Evolutionary conservation across 2,888 invertebrate species (phyloP), one percentile per base, ranked within the genome.

Genomic region (Enoplolaimus lenunculus): DNA sequence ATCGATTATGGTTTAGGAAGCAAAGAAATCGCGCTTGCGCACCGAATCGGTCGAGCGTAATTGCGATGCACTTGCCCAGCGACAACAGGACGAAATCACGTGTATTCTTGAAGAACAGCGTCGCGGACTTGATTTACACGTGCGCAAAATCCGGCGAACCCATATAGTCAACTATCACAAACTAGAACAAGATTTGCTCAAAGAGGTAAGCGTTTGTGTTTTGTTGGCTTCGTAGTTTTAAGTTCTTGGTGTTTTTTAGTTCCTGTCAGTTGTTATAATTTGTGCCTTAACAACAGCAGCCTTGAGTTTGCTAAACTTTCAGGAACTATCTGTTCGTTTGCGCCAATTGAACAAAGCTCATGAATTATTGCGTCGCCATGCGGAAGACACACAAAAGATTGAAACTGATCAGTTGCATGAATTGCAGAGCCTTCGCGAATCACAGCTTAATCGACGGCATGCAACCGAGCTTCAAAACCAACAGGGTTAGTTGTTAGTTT

Each of bases 271-370:
- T n/a, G n/a, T n/a, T n/a, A n/a, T n/a, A n/a, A n/a, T n/a, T n/a
- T n/a, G n/a, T n/a, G n/a, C n/a, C n/a, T n/a, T n/a, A n/a, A n/a
- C n/a, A n/a, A n/a, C n/a, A n/a, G n/a, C n/a, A n/a, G n/a, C n/a
- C n/a, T n/a, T n/a, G n/a, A n/a, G n/a, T n/a, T n/a, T n/a, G n/a
- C n/a, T n/a, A n/a, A 21, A 72, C 71, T 76, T 81, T 0, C 82
- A 94, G 90, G 97, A 97, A 84, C 84, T 97, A 78, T 90, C 90
- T 82, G 93, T 93, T 83, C 87, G 94, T 71, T 92, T 93, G 81
- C 90, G 90, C 75, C 97, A 98, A 81, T 82, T 97, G 76, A 94
- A 97, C 80, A 90, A 91, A 81, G 93, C 93, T 69, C 97, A 98
- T 83, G 86, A 87, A 68, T 92, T 95, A 90, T 84, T 97, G 75